A percentile compares a stretch with the other conserved stretches of the same genome.
Evolutionary conservation across 1,140 invertebrate species (phyloP).

Genomic region (Caerostris extrusa): DNA sequence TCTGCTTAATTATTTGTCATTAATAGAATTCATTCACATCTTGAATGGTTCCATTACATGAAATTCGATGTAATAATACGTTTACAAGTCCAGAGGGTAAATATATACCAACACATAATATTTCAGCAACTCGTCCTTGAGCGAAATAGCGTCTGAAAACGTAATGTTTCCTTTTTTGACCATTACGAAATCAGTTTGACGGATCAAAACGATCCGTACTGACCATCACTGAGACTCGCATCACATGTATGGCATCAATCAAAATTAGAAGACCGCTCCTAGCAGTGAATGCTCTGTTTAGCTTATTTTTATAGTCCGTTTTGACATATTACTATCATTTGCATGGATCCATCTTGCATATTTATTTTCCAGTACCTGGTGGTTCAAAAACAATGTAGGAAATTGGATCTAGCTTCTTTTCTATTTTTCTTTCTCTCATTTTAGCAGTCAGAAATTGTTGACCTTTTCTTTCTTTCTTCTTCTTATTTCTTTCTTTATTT

Average conservation of each 20-base stretch:
- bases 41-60: background rate
- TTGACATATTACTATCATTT: conserved; percentile 74
- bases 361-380: background rate
- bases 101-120: background rate
- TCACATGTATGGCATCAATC: conserved; percentile 11
- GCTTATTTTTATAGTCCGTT: conserved; percentile 52
- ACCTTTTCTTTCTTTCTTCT: background rate
- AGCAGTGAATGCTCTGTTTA: background rate
- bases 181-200: background rate
- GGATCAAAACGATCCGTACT: background rate
- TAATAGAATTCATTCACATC: background rate
- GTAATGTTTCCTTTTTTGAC: background rate
- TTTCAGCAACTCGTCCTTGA: background rate
- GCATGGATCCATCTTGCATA: conserved; percentile 38
- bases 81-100: background rate
- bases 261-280: conserved; percentile 70
- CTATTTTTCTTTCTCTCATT: background rate
- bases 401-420: background rate
- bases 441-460: background rate
- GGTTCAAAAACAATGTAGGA: background rate
- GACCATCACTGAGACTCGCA: background rate
- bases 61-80: conserved; percentile 5
- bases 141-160: background rate
- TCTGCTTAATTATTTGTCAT: background rate
- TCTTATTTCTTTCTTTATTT: background rate